Evolutionary conservation across 2,888 invertebrate species (phyloP).

Genomic region (Drosophila borealis): DNA sequence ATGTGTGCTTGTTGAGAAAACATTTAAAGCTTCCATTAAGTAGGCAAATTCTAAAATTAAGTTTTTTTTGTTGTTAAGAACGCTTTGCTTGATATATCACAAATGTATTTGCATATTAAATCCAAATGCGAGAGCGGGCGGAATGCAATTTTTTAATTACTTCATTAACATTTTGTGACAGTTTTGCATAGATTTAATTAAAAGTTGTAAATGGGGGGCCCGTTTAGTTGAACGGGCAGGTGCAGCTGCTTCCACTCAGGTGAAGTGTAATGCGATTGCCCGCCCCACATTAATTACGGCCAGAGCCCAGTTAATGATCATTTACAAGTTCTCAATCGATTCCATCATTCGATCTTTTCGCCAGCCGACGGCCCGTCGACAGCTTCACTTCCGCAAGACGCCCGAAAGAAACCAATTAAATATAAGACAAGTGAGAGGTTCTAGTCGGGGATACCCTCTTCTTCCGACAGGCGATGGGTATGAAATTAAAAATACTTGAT

Average conservation of each 20-base stretch:
- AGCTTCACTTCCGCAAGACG: conserved; percentile 47
- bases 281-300: conserved; percentile 18
- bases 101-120: too few relatives aligned
- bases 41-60: too few relatives aligned
- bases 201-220: conserved; percentile 28
- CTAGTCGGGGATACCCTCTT: too few relatives aligned
- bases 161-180: conserved; percentile 60
- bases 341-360: conserved; percentile 12
- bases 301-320: conserved; percentile 38
- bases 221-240: conserved; percentile 7
- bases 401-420: conserved; percentile 6
- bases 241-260: conserved; percentile 24
- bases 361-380: conserved; percentile 6
- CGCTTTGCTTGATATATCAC: too few relatives aligned
- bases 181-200: conserved; percentile 44
- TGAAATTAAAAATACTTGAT: too few relatives aligned
- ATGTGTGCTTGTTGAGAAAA: too few relatives aligned
- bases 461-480: too few relatives aligned
- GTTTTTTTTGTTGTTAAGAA: too few relatives aligned
- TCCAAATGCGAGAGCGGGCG: conserved; percentile 2
- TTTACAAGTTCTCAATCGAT: conserved; percentile 35
- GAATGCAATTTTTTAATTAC: conserved; percentile 39
- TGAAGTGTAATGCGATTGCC: conserved; percentile 15
- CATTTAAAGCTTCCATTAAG: too few relatives aligned
- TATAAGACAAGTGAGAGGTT: too few relatives aligned